These are phyloP conservation scores for Vannuccia rotundouncinata DNA, from an alignment of 2,888 invertebrate genomes.

Conservation along the genomic window DNA sequence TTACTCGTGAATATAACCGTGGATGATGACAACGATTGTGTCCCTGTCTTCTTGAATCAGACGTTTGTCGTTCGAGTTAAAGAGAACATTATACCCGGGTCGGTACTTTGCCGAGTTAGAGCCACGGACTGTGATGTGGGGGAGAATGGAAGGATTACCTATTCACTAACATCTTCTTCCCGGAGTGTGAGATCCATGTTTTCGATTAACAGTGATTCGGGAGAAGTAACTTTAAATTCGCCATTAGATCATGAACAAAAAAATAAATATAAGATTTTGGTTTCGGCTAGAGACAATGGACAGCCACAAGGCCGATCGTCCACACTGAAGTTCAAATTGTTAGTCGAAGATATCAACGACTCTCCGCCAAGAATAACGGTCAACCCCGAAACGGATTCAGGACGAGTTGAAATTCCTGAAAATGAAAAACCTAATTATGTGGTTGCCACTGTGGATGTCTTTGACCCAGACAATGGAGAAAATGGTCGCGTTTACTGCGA, in stretches of 20 bases:
- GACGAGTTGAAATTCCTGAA: conserved; percentile 18
- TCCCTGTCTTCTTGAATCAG: neutral
- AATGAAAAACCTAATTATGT: conserved; percentile 15
- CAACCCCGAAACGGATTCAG: neutral
- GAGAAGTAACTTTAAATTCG: conserved; percentile 1
- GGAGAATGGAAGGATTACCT: conserved; percentile 14
- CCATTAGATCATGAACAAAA: neutral
- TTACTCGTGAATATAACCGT: conserved; percentile 1
- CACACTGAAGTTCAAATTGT: neutral
- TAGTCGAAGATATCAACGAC: conserved; percentile 3
- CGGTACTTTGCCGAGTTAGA: neutral
- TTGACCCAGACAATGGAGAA: neutral
- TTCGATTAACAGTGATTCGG: neutral
- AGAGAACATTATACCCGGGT: neutral
- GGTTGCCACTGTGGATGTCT: neutral
- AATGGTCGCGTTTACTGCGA: conserved; percentile 14
- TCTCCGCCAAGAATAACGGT: neutral
- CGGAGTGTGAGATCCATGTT: neutral
- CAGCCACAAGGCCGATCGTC: neutral
- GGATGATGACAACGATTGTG: conserved; percentile 9
- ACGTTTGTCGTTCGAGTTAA: neutral
- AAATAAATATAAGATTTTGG: neutral
- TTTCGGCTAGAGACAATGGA: conserved; percentile 10
- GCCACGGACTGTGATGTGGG: neutral
- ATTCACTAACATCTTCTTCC: neutral